Base-by-base conservation (phyloP, 2,888 invertebrate genomes). In the Agrotis clavis region DNA sequence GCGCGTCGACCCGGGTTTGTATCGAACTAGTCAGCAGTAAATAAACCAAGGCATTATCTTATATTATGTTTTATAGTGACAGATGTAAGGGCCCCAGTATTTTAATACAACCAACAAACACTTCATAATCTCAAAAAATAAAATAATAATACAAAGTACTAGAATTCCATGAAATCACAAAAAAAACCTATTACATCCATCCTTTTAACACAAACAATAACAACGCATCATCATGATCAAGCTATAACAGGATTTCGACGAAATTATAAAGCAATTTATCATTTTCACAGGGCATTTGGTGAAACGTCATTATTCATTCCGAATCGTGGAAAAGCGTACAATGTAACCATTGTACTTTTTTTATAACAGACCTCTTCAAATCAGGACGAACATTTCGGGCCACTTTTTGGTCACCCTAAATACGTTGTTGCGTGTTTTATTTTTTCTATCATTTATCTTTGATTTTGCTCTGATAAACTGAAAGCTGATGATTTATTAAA, bases 191-290 rank as follows among this genome's bases (percentile, higher is more conserved):
- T 53, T 51, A 50, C n/a, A 4, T 54, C 25, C 19, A 75, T 63
- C 54, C 54, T 41, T 57, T 79, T 14, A 35, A 50, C 19, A 25
- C 48, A 77, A 82, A 81, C 67, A 71, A 75, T 80, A 86, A 81
- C 79, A 86, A 77, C 79, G 79, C 83, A 82, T 89, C 89, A 89
- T 87, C 84, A 77, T 81, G 84, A 89, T 89, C 77, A 84, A 87
- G 82, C 87, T 83, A 78, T 88, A 89, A 89, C 88, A 82, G 86
- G 74, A 83, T 82, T 86, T 86, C 84, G 79, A 85, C 83, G 89
- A 90, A 92, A 93, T 93, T 92, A 92, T 89, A 89, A 89, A 87
- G 89, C 89, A 90, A 94, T 94, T 92, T 90, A 90, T 94, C 93
- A 93, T 88, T 90, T 90, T 87, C 86, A 84, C 86, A 84, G 87